phyloP scores from a whole-genome alignment of 2,113 vertebrate species.

The Rana temporaria region DNA sequence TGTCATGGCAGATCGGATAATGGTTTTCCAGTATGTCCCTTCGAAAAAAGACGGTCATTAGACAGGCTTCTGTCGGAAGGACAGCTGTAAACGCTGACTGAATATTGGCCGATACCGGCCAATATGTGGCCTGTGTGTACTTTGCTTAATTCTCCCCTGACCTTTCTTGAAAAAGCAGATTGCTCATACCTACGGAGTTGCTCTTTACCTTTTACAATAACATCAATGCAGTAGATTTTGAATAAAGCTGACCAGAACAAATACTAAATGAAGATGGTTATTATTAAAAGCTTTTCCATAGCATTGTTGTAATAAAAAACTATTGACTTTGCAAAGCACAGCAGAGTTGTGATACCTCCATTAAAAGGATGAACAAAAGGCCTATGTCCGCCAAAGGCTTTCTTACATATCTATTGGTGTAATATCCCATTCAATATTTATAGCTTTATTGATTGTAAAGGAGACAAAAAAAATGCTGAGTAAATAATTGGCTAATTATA shows the following conservation, averaged over 20 bases:
- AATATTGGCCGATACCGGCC: too few relatives aligned
- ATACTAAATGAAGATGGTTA: not conserved
- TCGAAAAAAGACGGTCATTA: too few relatives aligned
- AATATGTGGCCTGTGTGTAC: too few relatives aligned
- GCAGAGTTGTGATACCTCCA: not conserved
- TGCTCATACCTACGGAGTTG: too few relatives aligned
- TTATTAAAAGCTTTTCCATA: not conserved
- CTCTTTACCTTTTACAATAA: too few relatives aligned
- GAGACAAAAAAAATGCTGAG: not conserved
- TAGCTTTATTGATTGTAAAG: not conserved
- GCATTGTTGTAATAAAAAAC: not conserved
- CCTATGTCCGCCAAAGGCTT: not conserved
- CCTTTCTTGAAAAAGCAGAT: too few relatives aligned
- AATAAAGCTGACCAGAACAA: not conserved
- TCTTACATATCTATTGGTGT: conserved; percentile 1
- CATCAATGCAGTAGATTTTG: too few relatives aligned
- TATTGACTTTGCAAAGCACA: not conserved
- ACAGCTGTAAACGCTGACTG: too few relatives aligned
- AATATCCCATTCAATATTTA: not conserved
- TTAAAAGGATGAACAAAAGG: not conserved
- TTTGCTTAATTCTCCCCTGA: too few relatives aligned
- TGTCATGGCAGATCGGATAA: too few relatives aligned
- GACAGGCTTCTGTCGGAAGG: too few relatives aligned
- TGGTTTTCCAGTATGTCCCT: too few relatives aligned
- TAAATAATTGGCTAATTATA: conserved; percentile 41